Conservation (phyloP, 2,113 vertebrate species). For the Apus apus region DNA sequence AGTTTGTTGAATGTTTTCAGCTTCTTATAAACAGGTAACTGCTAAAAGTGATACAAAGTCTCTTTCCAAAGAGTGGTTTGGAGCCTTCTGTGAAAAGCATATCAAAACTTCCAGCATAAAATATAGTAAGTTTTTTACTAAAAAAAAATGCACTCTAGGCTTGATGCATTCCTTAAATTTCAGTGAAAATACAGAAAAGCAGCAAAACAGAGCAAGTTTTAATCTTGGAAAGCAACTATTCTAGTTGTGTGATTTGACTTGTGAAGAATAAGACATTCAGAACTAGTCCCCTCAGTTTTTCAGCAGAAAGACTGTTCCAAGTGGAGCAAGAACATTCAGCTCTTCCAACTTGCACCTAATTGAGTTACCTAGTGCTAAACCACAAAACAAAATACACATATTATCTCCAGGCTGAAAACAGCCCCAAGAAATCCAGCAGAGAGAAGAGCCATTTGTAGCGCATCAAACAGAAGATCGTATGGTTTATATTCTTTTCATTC, state of each 20-base stretch:
- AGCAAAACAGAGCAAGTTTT: background rate
- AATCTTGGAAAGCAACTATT: background rate
- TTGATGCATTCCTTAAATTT: background rate
- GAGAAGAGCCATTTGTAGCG: slow-evolving; percentile 11
- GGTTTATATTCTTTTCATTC: slow-evolving; percentile 31
- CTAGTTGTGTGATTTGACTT: background rate
- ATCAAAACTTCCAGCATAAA: background rate
- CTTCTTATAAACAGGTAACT: background rate
- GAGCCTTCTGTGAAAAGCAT: background rate
- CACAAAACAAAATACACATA: background rate
- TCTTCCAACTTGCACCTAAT: background rate
- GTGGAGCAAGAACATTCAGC: background rate
- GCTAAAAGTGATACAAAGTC: background rate
- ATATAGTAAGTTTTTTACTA: background rate
- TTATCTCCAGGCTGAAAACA: background rate
- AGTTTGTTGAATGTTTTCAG: background rate
- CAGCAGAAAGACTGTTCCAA: background rate
- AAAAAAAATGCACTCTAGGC: background rate
- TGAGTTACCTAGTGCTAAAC: background rate
- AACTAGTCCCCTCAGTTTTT: background rate
- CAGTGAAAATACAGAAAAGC: background rate
- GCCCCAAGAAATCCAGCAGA: background rate
- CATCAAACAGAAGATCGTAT: slow-evolving; percentile 10
- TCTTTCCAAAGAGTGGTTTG: background rate
- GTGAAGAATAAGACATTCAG: background rate